phyloP scores from a whole-genome alignment of 2,888 invertebrate genomes.

The Drosophila buzzatii region DNA sequence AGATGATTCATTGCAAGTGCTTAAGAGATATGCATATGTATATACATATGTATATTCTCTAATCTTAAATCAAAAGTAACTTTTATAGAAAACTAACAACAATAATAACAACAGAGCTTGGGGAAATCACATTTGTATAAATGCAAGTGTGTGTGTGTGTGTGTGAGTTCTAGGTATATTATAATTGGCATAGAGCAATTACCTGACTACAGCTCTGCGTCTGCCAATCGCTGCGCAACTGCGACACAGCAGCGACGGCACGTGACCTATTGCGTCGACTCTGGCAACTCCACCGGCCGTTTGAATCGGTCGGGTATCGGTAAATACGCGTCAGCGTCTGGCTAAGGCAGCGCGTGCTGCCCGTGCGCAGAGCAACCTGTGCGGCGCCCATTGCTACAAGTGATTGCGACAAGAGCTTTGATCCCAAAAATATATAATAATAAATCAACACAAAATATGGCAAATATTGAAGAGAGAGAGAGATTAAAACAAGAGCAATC shows the following conservation, averaged over 20 bases:
- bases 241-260: constrained; percentile 35
- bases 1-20: constrained; percentile 3
- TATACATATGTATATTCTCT: too few relatives aligned
- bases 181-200: constrained; percentile 26
- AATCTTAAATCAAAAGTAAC: neutral
- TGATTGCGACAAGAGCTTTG: constrained; percentile 20
- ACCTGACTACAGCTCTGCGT: constrained; percentile 35
- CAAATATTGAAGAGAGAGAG: constrained; percentile 16
- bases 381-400: constrained; percentile 21
- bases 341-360: neutral
- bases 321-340: neutral
- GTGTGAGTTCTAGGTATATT: neutral
- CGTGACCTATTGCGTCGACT: constrained; percentile 34
- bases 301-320: neutral
- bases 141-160: neutral
- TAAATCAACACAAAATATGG: constrained; percentile 3
- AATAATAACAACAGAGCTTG: neutral
- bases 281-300: constrained; percentile 29
- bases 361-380: constrained; percentile 16
- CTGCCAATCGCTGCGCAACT: constrained; percentile 26
- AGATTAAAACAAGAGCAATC: neutral
- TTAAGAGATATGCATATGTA: neutral
- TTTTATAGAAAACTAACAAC: constrained; percentile 2
- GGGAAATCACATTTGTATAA: constrained; percentile 1
- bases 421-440: constrained; percentile 5